Evolutionary conservation across 2,113 vertebrate genomes (phyloP), one percentile per base, ranked within the genome.

Genomic region (Alaudala cheleensis): DNA sequence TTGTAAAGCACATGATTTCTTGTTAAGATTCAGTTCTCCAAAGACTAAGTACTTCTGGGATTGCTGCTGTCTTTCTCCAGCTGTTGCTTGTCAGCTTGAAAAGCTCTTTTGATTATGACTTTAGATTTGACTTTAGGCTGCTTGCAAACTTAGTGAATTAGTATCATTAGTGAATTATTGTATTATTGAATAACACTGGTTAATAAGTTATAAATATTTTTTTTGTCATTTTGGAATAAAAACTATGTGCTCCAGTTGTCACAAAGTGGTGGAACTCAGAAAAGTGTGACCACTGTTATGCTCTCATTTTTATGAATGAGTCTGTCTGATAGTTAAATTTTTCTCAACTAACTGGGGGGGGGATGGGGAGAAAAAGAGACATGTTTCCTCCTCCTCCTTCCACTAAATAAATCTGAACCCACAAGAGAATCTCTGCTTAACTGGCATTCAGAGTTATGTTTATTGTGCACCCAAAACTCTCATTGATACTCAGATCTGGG

Each of bases 201-300:
- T 77, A 4, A 37, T 85, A 54, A 44, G 4, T 50, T 67, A 20
- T 0, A 26, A 0, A 1, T 24, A 21, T 42, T 83, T 74, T 45
- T 45, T 0, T n/a, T 66, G 62, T 54, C 7, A 16, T 62, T 91
- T 72, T 79, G 57, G 29, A 62, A 39, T 65, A 60, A 88, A 92
- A 64, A 4, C 1, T 57, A 16, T 3, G 0, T 57, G 24, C 16
- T 51, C 11, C 25, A 31, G 29, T 80, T 7, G 1, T 19, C 62
- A 53, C 61, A 50, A 49, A 57, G 13, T 39, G 34, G 5, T 72
- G 58, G 33, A 92, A 57, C 33, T 76, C 37, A 26, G 25, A 14
- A 21, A 88, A 57, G 17, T 9, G 2, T 49, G n/a, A 19, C 11
- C 25, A 31, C 25, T 49, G 4, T 14, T 69, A 40, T 33, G 18